Evolutionary conservation across 2,888 invertebrate genomes (phyloP).

Genomic region (Thymelicus acteon): DNA sequence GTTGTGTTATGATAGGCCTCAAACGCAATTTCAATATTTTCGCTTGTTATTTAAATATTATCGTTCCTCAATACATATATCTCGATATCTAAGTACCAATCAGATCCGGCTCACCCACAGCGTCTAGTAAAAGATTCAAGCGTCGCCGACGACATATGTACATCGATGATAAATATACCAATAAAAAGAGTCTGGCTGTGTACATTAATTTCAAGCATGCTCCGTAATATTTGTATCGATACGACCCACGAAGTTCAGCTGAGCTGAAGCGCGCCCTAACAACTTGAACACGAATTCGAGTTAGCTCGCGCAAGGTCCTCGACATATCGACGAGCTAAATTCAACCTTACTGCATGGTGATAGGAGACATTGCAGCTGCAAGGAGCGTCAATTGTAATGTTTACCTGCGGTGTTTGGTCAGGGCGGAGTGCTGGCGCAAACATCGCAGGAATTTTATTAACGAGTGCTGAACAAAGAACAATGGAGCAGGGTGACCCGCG

Average conservation of each 20-base stretch:
- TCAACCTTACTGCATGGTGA: conserved; percentile 42
- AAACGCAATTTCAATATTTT: too few species aligned
- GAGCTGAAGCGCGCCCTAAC: conserved; percentile 55
- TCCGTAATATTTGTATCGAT: background rate
- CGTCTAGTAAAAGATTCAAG: too few species aligned
- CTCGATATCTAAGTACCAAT: too few species aligned
- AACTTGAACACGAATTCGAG: conserved; percentile 67
- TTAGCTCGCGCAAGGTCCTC: conserved; percentile 54
- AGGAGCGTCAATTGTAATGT: conserved; percentile 48
- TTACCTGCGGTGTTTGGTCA: conserved; percentile 61
- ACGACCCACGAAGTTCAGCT: conserved; percentile 8
- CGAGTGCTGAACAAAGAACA: conserved; percentile 52
- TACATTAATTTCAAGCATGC: background rate
- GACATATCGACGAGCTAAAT: conserved; percentile 31
- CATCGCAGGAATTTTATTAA: conserved; percentile 54
- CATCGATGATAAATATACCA: too few species aligned
- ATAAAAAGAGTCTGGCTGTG: too few species aligned
- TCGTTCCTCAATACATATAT: too few species aligned
- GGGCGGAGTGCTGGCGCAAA: conserved; percentile 52
- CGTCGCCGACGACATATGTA: too few species aligned
- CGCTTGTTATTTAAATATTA: too few species aligned
- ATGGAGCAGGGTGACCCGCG: conserved; percentile 39
- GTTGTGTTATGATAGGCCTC: too few species aligned
- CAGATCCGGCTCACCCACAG: too few species aligned
- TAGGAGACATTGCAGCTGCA: conserved; percentile 40